Evolutionary conservation across 2,888 invertebrate species (phyloP).

Genomic region (Caradrina kadenii): DNA sequence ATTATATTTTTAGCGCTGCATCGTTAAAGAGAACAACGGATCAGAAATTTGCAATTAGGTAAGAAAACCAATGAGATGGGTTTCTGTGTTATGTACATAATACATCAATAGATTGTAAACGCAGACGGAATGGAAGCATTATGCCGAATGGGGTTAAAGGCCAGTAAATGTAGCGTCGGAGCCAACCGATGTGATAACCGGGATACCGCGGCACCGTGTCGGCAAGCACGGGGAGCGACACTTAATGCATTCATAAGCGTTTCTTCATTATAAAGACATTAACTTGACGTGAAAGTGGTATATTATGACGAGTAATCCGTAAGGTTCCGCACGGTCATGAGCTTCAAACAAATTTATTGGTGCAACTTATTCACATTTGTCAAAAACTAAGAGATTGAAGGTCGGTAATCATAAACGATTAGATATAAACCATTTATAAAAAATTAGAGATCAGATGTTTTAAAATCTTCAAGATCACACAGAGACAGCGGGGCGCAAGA

Average conservation of each 20-base stretch:
- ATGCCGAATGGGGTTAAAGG: no score
- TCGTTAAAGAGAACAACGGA: no score
- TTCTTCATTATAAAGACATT: conserved; percentile 57
- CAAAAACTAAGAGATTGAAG: neutral
- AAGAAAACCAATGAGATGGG: no score
- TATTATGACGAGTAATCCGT: conserved; percentile 38
- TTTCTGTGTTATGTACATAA: no score
- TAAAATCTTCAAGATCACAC: conserved; percentile 15
- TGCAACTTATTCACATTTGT: conserved; percentile 3
- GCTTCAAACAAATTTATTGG: neutral
- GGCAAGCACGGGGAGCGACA: conserved; percentile 68
- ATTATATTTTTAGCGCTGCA: no score
- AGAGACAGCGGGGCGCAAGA: conserved; percentile 1
- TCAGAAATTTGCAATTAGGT: no score
- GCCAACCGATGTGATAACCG: no score
- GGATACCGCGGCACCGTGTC: conserved; percentile 52
- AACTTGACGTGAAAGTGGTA: conserved; percentile 45
- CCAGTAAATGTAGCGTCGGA: no score
- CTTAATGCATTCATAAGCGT: conserved; percentile 58
- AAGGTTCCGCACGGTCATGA: neutral
- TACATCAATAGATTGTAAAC: no score
- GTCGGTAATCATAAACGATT: conserved; percentile 17
- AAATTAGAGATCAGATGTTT: neutral
- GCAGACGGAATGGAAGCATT: no score
- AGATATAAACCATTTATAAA: conserved; percentile 8